These are phyloP conservation scores for Kryphioiulus occultus DNA, from an alignment of 2,888 invertebrate genomes.

Conservation along the genomic window DNA sequence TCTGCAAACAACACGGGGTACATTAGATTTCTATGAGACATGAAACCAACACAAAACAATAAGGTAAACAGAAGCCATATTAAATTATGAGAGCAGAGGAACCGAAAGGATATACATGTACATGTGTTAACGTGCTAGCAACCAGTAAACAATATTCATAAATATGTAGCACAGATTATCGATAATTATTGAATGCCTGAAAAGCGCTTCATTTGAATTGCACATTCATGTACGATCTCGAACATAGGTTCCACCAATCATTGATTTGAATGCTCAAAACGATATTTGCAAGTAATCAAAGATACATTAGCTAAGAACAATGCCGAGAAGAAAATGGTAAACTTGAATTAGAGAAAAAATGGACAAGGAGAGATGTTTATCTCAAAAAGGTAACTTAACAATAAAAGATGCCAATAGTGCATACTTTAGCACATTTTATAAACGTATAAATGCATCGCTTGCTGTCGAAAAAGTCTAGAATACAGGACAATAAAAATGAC, in stretches of 20 bases:
- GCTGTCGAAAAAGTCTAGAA: background rate
- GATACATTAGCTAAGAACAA: background rate
- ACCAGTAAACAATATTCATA: background rate
- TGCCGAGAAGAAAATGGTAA: background rate
- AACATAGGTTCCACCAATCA: background rate
- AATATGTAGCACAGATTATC: background rate
- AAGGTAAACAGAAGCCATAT: no score
- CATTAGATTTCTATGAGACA: no score
- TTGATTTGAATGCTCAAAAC: background rate
- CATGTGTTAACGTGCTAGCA: background rate
- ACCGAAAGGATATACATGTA: background rate
- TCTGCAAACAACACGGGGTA: no score
- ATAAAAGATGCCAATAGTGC: background rate
- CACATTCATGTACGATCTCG: background rate
- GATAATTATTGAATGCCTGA: background rate
- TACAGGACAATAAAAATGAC: background rate
- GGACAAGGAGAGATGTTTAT: background rate
- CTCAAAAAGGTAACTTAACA: background rate
- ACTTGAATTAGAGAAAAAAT: background rate
- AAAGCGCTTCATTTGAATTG: background rate
- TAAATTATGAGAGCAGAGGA: no score
- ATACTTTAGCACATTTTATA: background rate
- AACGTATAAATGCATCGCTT: background rate
- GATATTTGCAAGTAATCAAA: background rate
- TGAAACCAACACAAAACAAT: no score